phyloP scores from a whole-genome alignment of 2,797 vertebrate species.

The Pantherophis alleghaniensis region DNA sequence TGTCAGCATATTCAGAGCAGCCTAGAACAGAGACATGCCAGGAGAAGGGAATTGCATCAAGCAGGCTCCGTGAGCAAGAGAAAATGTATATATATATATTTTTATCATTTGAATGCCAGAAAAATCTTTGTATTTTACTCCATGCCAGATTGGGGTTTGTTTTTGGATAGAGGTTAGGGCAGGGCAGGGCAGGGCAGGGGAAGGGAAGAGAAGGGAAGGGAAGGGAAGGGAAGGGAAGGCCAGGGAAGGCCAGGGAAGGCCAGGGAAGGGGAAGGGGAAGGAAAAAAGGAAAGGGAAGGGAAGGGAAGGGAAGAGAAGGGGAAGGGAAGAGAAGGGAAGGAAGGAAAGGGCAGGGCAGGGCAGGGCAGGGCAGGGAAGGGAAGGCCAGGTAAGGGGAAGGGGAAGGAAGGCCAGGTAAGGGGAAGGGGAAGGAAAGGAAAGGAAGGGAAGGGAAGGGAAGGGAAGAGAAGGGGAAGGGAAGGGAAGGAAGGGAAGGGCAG shows the following conservation, averaged over 20 bases:
- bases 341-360: neutral
- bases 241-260: no score
- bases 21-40: conserved; percentile 33
- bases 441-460: no score
- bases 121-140: neutral
- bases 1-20: conserved; percentile 62
- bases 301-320: no score
- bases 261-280: no score
- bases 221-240: no score
- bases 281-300: no score
- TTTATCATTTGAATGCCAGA: neutral
- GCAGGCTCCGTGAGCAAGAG: neutral
- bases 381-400: neutral
- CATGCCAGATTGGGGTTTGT: neutral
- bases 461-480: no score
- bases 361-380: fast-evolving
- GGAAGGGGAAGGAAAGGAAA: no score
- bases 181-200: fast-evolving
- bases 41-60: neutral
- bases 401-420: no score
- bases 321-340: no score
- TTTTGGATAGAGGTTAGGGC: neutral
- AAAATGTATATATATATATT: neutral
- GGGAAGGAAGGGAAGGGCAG: no score
- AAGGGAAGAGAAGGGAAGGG: fast-evolving